Base-by-base conservation (phyloP, 2,797 vertebrate genomes). In the Pangasius krempfi region DNA sequence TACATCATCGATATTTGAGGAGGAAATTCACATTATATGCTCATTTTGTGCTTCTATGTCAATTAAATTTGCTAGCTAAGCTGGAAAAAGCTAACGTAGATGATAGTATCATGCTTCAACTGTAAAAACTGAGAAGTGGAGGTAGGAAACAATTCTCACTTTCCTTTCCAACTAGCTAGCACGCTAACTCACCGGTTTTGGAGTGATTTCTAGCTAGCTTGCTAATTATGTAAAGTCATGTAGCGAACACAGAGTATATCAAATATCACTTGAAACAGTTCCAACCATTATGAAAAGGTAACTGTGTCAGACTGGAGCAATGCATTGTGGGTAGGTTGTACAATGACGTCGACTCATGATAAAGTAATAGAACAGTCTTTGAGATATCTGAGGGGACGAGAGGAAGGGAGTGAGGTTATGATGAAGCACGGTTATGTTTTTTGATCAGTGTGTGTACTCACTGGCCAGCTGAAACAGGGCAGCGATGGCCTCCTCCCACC, bases 401-500 rank as follows among this genome's bases (percentile, higher is more conserved):
- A 54, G 76, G 76, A 79, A 10, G 1, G 3, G 18, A 3, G 40
- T 27, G 56, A 62, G 56, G 56, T 27, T 44, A 56, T 16, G 56
- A 82, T 82, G 3, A 40, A 79, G n/a, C 8, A 4, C 8, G 3
- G 52, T 20, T 81, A 25, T 60, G n/a, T 3, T 60, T 3, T 37
- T 5, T 22, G 52, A n/a, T 16, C 22, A 47, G 58, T 16, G 33
- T 73, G 78, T 44, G 10, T 94, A 99, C 98, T 99, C 94, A 99
- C 99, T 99, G 91, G 98, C 97, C 88, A 99, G 95, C 92, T 99
- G 99, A 94, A 99, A 99, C 20, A 99, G 96, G 0, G 98, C 99
- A 16, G 99, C 98, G 37, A 99, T 99, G 94, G 98, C 98, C 93
- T 99, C 99, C 94, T 99, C 99, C 98, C 98, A 99, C 98, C 98